A percentile compares a stretch with the other conserved stretches of the same genome.
These are phyloP conservation scores for Dreissena rostriformis DNA, from an alignment of 1,140 invertebrate species.

Conservation along the genomic window DNA sequence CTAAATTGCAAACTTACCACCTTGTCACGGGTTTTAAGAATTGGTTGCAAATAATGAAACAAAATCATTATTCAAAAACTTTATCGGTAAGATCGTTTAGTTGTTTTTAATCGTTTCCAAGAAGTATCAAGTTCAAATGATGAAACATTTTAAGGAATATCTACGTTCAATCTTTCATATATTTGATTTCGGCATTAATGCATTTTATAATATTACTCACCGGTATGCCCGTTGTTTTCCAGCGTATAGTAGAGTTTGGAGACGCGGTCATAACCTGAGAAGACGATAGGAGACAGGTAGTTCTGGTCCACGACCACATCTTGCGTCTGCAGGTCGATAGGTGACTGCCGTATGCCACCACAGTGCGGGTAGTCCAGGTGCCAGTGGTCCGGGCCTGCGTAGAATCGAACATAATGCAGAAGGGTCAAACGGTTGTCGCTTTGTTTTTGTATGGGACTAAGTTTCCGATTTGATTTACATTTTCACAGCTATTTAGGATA, in stretches of 20 bases:
- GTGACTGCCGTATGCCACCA: slow-evolving; percentile 67
- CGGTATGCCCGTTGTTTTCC: slow-evolving; percentile 70
- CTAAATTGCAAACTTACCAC: too few species aligned
- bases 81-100: too few species aligned
- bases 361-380: slow-evolving; percentile 62
- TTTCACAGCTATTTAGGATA: not conserved
- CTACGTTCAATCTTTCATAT: too few species aligned
- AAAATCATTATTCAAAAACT: too few species aligned
- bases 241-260: slow-evolving; percentile 59
- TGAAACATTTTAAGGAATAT: too few species aligned
- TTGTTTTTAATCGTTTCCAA: too few species aligned
- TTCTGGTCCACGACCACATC: slow-evolving; percentile 60
- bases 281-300: slow-evolving; percentile 58
- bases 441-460: not conserved
- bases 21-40: too few species aligned
- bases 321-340: slow-evolving; percentile 65
- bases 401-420: not conserved
- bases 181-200: too few species aligned
- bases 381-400: slow-evolving; percentile 70
- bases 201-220: slow-evolving; percentile 25
- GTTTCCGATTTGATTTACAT: not conserved
- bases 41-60: too few species aligned
- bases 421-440: not conserved
- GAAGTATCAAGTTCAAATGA: too few species aligned
- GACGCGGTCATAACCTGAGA: slow-evolving; percentile 57